A percentile compares a stretch with the other conserved stretches of the same genome.
These are phyloP conservation scores for Geococcyx californianus DNA, from an alignment of 2,113 vertebrate species.

Conservation along the genomic window DNA sequence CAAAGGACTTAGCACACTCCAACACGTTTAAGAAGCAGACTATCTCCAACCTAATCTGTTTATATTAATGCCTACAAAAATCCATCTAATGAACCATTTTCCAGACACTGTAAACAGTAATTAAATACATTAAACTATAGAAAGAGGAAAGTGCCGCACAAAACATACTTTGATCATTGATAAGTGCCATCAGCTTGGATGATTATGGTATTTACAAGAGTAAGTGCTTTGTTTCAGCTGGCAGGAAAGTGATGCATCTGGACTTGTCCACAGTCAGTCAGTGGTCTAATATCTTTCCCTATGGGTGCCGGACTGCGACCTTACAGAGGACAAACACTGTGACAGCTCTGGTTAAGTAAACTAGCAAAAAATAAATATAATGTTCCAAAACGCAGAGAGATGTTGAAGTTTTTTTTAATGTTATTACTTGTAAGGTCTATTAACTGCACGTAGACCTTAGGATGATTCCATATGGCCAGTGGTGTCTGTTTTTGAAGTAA, in stretches of 20 bases:
- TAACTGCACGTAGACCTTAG: rapidly evolving
- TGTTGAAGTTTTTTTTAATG: neutral
- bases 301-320: rapidly evolving
- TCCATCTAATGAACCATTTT: conserved; percentile 10
- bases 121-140: neutral
- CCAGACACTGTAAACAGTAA: neutral
- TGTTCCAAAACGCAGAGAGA: neutral
- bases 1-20: neutral
- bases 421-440: neutral
- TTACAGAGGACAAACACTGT: neutral
- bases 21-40: neutral
- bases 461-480: neutral
- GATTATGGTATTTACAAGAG: neutral
- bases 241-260: neutral
- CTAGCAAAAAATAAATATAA: neutral
- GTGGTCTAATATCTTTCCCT: neutral
- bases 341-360: neutral
- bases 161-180: neutral
- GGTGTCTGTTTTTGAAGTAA: neutral
- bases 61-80: neutral
- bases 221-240: neutral
- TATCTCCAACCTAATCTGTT: neutral
- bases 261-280: neutral
- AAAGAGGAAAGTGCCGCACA: neutral
- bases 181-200: neutral